Conservation (phyloP, 2,797 vertebrate genomes). For the Xiphorhynchus erythropygius region DNA sequence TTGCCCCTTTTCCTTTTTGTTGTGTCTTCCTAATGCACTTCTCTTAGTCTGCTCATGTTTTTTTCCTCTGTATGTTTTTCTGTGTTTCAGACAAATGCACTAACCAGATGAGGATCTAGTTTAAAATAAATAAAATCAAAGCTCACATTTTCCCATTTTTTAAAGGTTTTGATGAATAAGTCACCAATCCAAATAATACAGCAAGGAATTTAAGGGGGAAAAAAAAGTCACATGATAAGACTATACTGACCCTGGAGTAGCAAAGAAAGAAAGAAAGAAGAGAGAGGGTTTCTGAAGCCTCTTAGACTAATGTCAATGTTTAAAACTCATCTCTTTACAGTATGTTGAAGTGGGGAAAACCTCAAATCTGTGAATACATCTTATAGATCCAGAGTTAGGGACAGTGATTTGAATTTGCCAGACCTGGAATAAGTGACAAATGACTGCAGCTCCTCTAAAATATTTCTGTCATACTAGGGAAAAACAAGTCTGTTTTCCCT, state of each 20-base stretch:
- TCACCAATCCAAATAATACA: background rate
- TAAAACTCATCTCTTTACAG: background rate
- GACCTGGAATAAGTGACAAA: background rate
- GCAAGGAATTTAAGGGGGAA: background rate
- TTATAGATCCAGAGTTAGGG: background rate
- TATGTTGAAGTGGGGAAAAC: background rate
- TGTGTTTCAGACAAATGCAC: background rate
- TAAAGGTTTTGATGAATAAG: background rate
- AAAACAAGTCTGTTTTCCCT: background rate
- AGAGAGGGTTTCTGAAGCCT: background rate
- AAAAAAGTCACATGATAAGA: background rate
- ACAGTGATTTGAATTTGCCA: rapidly evolving
- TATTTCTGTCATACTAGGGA: background rate
- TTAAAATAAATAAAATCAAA: background rate
- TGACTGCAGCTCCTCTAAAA: background rate
- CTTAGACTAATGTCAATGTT: background rate
- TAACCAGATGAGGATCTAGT: background rate
- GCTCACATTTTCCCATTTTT: background rate
- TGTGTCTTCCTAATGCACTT: background rate
- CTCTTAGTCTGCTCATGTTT: background rate
- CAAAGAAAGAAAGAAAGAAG: background rate
- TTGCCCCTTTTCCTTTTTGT: background rate
- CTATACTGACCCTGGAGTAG: background rate
- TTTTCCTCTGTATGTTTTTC: background rate
- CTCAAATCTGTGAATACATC: background rate